Evolutionary conservation across 2,113 vertebrate species (phyloP).

Genomic region (Paratilapia polleni): DNA sequence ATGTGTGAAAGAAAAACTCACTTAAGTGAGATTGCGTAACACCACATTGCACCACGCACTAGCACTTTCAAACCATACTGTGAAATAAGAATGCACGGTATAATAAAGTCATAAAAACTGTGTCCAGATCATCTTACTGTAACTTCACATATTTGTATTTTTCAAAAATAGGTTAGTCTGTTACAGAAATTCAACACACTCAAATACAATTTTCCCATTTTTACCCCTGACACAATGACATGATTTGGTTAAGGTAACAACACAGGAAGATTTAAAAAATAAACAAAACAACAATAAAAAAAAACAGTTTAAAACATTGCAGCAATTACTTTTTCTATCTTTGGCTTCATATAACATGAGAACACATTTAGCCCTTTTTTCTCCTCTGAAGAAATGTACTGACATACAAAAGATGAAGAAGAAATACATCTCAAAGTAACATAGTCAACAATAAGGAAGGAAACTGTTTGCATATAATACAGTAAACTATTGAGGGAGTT

Average conservation of each 20-base stretch:
- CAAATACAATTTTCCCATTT: neutral
- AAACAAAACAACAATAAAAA: fast-evolving
- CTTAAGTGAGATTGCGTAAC: neutral
- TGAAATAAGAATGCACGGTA: neutral
- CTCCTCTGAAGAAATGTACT: conserved; percentile 18
- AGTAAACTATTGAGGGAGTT: conserved; percentile 9
- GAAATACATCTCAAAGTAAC: conserved; percentile 16
- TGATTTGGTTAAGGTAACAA: neutral
- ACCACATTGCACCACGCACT: neutral
- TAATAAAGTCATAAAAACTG: conserved; percentile 40
- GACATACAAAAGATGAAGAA: neutral
- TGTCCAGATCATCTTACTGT: conserved; percentile 17
- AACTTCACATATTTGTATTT: neutral
- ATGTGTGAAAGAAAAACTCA: neutral
- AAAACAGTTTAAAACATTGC: neutral
- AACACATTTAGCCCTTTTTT: conserved; percentile 48
- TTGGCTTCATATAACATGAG: conserved; percentile 48
- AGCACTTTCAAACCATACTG: neutral
- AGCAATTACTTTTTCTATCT: conserved; percentile 26
- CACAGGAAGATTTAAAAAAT: neutral
- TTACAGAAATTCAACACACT: neutral
- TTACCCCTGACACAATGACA: neutral
- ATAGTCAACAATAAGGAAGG: neutral
- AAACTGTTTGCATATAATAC: neutral
- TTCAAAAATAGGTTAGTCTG: neutral